Evolutionary conservation across 2,797 vertebrate species (phyloP).

Genomic region (Pteronotus mesoamericanus): DNA sequence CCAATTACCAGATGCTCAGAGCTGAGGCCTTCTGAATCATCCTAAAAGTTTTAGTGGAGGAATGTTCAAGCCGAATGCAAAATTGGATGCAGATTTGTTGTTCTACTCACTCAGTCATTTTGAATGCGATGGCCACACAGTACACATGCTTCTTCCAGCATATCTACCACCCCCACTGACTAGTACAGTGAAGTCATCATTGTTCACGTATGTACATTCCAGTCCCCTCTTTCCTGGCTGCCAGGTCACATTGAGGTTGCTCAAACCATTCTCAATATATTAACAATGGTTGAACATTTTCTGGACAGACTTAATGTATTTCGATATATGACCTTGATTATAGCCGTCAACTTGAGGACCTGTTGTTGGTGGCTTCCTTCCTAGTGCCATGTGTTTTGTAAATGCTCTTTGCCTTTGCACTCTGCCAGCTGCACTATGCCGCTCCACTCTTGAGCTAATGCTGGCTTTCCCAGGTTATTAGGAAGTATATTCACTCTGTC

Average conservation of each 20-base stretch:
- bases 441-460: conserved; percentile 25
- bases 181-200: not conserved
- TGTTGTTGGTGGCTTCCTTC: not conserved
- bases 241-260: too few species aligned
- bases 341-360: not conserved
- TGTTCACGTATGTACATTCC: not conserved
- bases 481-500: not conserved
- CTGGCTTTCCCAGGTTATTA: not conserved
- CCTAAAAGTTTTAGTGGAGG: not conserved
- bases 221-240: not conserved
- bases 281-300: not conserved
- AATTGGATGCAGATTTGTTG: not conserved
- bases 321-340: not conserved
- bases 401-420: not conserved
- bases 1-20: not conserved
- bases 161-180: not conserved
- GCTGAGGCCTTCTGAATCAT: not conserved
- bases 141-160: not conserved
- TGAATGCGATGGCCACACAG: not conserved
- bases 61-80: not conserved
- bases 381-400: not conserved
- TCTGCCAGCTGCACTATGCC: not conserved
- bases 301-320: not conserved
- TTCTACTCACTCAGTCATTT: not conserved
- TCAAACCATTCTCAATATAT: too few species aligned